Base-by-base conservation (phyloP, 92 coral and sea anemone genomes). In the Bergia puertoricense region DNA sequence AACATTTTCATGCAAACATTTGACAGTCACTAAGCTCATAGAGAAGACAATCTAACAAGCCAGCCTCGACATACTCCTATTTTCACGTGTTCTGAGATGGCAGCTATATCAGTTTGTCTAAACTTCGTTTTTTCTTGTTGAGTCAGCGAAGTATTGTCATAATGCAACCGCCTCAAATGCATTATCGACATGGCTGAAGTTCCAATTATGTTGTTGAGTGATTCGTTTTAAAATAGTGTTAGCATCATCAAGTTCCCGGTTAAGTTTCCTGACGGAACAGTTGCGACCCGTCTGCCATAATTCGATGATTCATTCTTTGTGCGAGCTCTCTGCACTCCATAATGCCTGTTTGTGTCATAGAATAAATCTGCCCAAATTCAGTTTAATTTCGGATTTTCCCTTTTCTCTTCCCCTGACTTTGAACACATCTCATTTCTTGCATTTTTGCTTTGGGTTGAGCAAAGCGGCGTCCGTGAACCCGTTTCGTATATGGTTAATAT, bases 401-500 rank as follows among this genome's bases (percentile, higher is more conserved):
- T 62, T 62, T 85, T 42, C 85, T 88, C 80, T 73, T 18, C 88
- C 73, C n/a, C 93, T 76, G 62, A 67, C 42, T 86, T 91, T 20
- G 13, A 39, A 37, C 14, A 6, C 22, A n/a, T 69, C 44, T 13
- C n/a, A 0, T 41, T 46, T 36, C 30, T 66, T 71, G n/a, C 77
- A 45, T 6, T 6, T 6, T 57, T 73, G 83, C 62, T 81, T 79
- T 10, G 48, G 82, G 48, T 59, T 59, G 48, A 75, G 81, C 71
- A 91, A 74, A 23, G 85, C 89, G 77, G 77, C 85, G 73, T 96
- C 98, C 18, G 90, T 80, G 56, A 91, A 96, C 0, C 99, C 99
- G 66, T 97, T 92, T 9, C 94, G 95, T 48, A 97, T 97, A 80
- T 90, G 92, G 9, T 79, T 94, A 9, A 96, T 93, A 85, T 92